phyloP scores from a whole-genome alignment of 2,113 vertebrate genomes.

The Oncorhynchus kisutch region DNA sequence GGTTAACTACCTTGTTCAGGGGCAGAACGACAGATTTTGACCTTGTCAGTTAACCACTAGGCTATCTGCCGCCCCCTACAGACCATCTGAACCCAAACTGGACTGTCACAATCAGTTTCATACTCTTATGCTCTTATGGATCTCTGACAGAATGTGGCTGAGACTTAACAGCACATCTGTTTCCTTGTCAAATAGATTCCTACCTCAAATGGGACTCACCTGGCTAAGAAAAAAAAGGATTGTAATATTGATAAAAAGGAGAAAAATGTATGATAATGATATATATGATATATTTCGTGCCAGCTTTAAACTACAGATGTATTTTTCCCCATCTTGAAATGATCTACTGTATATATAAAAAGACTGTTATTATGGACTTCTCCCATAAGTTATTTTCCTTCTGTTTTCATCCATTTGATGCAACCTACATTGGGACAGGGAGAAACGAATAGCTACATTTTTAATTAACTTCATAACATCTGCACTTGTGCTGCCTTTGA shows the following conservation, averaged over 20 bases:
- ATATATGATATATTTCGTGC: conserved; percentile 37
- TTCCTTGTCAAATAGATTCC: too few relatives aligned
- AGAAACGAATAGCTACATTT: conserved; percentile 82
- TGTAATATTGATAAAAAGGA: background rate
- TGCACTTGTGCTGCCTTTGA: conserved; percentile 77
- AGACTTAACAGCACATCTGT: too few relatives aligned
- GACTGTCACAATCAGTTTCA: background rate
- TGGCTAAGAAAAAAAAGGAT: too few relatives aligned
- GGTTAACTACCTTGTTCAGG: too few relatives aligned
- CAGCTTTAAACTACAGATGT: conserved; percentile 44
- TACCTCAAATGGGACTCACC: too few relatives aligned
- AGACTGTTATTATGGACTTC: conserved; percentile 15
- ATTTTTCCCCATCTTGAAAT: conserved; percentile 48
- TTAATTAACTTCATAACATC: conserved; percentile 86
- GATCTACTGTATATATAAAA: conserved; percentile 53
- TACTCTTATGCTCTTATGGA: background rate
- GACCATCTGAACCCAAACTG: background rate
- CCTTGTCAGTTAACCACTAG: too few relatives aligned
- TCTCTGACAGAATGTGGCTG: too few relatives aligned
- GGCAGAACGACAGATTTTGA: too few relatives aligned
- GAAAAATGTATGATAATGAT: too few relatives aligned
- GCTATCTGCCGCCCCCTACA: background rate
- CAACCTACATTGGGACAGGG: conserved; percentile 77
- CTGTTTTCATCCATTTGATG: conserved; percentile 78
- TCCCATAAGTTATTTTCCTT: conserved; percentile 67